These are phyloP conservation scores for Latheticus oryzae DNA, from an alignment of 2,888 invertebrate genomes.

Conservation along the genomic window DNA sequence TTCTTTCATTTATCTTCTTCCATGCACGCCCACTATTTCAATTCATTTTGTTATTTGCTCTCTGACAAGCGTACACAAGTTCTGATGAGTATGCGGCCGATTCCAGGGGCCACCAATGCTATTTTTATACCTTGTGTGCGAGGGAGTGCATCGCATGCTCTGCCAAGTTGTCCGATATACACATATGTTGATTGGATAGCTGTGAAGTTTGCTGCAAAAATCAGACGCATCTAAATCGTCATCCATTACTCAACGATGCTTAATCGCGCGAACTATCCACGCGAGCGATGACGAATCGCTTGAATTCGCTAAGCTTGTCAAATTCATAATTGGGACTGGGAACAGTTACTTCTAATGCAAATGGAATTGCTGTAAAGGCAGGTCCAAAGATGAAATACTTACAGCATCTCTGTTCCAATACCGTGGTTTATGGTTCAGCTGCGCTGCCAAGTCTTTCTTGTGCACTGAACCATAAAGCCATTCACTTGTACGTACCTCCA, in stretches of 20 bases:
- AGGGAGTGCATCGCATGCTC: conserved; percentile 51
- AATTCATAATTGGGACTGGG: no score
- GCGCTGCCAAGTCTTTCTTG: no score
- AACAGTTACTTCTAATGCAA: no score
- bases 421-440: no score
- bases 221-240: conserved; percentile 30
- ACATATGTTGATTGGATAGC: conserved; percentile 24
- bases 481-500: no score
- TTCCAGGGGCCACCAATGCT: conserved; percentile 54
- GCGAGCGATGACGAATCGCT: conserved; percentile 19
- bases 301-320: conserved; percentile 11
- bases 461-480: no score
- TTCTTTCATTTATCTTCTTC: no score
- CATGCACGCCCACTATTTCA: conserved; percentile 40
- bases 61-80: conserved; percentile 47
- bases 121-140: conserved; percentile 52
- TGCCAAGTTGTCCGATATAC: conserved; percentile 48
- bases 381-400: no score
- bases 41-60: conserved; percentile 41
- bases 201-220: conserved; percentile 13
- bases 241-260: conserved; percentile 40
- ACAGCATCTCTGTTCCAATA: no score
- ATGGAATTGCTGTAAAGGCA: no score
- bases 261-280: conserved; percentile 15
- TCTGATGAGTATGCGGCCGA: conserved; percentile 48